Base-by-base conservation (phyloP, 92 coral and sea anemone species). In the Isaurus tuberculatus region DNA sequence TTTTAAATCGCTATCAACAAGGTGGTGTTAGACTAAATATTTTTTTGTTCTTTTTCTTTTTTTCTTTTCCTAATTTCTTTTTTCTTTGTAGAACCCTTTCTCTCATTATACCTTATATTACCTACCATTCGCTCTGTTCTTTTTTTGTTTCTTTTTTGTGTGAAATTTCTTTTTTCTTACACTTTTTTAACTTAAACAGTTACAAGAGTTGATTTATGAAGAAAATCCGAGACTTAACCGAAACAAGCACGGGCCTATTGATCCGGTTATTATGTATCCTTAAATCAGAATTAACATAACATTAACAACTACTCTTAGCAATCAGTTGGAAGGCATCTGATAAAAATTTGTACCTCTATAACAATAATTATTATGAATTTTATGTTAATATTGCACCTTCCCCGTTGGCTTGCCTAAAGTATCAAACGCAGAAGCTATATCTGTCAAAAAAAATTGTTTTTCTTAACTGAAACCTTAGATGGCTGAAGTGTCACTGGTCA, bases 401-500 rank as follows among this genome's bases (percentile, higher is more conserved):
- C 8, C 46, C 46, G 9, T 2, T 40, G 46, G 11, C 11, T 40
- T 40, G 46, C 46, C 9, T 40, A 13, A 40, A 0, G 0, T 9
- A 37, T 40, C 46, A 40, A 40, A 40, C 7, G 9, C 46, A 40
- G 11, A 40, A 40, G 7, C 11, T 40, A 13, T 40, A 7, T 40
- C 46, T 40, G 40, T 33, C n/a, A 16, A 27, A 67, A 14, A 23
- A 16, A 5, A 53, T 78, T 86, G 86, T 78, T 88, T 71, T 80
- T 58, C 75, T 28, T 58, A 42, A 60, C 51, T 11, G 44, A 2
- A 10, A 13, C 6, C 42, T 14, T 72, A 94, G 98, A 37, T 94
- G 98, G 98, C 22, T 94, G 17, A 94, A 91, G 64, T 72, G 98
- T 19, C 95, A 93, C 90, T 93, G 98, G 98, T 93, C 98, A 49